A percentile compares a stretch with the other conserved stretches of the same genome.
phyloP scores from a whole-genome alignment of 2,797 vertebrate species.

The Eutrigla gurnardus region DNA sequence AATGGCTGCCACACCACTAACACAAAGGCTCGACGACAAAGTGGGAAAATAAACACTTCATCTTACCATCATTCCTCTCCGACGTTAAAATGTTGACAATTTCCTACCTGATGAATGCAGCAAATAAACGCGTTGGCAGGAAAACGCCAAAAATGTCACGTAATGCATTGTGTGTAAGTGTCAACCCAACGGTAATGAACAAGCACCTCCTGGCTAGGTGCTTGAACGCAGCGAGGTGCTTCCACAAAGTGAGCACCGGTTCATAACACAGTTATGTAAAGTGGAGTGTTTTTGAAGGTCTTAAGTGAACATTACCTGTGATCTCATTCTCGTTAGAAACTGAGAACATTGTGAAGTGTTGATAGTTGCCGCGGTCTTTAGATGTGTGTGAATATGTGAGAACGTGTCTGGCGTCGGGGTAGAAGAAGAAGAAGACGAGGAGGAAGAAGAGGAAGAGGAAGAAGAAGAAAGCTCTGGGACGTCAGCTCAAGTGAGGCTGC shows the following conservation, averaged over 20 bases:
- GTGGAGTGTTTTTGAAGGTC: constrained; percentile 73
- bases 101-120: neutral
- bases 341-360: constrained; percentile 68
- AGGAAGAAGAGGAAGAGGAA: neutral
- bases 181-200: constrained; percentile 26
- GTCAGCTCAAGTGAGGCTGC: constrained; percentile 7
- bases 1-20: too few relatives aligned
- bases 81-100: neutral
- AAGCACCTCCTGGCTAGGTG: constrained; percentile 32
- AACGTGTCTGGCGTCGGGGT: constrained; percentile 4
- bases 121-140: neutral
- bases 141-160: constrained; percentile 15
- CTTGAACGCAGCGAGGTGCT: constrained; percentile 44
- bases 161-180: constrained; percentile 12
- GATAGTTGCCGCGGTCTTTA: constrained; percentile 52
- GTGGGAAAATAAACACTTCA: neutral
- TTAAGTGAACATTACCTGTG: constrained; percentile 74
- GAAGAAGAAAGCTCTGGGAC: constrained; percentile 3
- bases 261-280: constrained; percentile 59
- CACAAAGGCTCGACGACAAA: too few relatives aligned
- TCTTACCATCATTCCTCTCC: neutral
- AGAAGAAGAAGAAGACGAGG: neutral
- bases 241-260: constrained; percentile 73
- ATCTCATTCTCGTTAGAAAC: constrained; percentile 71
- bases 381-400: constrained; percentile 50